Percentiles rank a stretch among this genome's conserved stretches.
phyloP scores from a whole-genome alignment of 2,113 vertebrate species.

The Centropus unirufus region DNA sequence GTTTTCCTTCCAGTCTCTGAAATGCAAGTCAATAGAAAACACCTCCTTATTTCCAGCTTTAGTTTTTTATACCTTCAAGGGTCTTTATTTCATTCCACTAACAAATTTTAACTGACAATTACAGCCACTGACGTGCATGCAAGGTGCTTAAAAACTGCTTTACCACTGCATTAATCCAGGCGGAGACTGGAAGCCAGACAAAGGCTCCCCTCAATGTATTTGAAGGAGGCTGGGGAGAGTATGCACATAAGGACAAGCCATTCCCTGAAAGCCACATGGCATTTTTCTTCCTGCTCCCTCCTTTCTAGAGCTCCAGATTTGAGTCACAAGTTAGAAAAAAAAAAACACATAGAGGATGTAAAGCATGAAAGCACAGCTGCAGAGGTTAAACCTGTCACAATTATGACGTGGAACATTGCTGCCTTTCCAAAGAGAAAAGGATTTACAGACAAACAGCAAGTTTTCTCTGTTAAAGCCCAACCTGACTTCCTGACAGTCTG shows the following conservation, averaged over 20 bases:
- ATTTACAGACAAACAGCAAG: not conserved
- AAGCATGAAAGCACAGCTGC: not conserved
- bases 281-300: not conserved
- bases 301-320: not conserved
- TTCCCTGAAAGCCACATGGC: not conserved
- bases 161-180: not conserved
- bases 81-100: conserved; percentile 35
- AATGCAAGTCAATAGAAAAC: conserved; percentile 53
- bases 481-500: not conserved
- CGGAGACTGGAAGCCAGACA: not conserved
- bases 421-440: not conserved
- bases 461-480: not conserved
- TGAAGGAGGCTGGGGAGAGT: not conserved
- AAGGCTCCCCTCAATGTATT: not conserved
- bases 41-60: not conserved
- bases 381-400: conserved; percentile 4
- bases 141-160: not conserved
- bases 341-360: not conserved
- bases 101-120: conserved; percentile 30
- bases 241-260: not conserved
- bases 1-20: conserved; percentile 4
- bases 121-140: not conserved
- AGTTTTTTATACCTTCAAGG: not conserved
- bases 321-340: not conserved
- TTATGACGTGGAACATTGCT: not conserved